These are phyloP conservation scores for Drosophila neonasuta DNA, from an alignment of 2,888 invertebrate species.

Conservation along the genomic window DNA sequence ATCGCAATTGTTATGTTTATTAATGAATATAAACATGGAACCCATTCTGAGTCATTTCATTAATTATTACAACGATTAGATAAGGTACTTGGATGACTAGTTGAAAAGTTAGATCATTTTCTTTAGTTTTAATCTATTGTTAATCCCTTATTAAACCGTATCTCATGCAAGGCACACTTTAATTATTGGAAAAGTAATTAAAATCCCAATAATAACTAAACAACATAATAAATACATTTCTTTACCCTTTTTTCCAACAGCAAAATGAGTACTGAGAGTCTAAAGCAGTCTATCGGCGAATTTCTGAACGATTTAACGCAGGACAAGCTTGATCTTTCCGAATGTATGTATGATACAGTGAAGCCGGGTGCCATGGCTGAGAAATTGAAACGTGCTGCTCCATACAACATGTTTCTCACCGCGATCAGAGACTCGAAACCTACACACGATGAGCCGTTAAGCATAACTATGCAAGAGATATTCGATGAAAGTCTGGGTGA, in stretches of 20 bases:
- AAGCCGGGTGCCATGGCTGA: constrained; percentile 18
- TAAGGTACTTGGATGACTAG: no score
- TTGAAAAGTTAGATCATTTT: no score
- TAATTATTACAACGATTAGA: no score
- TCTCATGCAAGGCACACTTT: no score
- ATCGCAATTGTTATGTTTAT: no score
- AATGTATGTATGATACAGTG: background rate
- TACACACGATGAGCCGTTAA: constrained; percentile 18
- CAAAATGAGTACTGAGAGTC: constrained; percentile 4
- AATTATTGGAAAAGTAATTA: no score
- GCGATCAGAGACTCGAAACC: constrained; percentile 1
- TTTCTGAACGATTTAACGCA: background rate
- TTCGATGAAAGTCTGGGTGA: constrained; percentile 89
- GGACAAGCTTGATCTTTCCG: background rate
- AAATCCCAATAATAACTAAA: no score
- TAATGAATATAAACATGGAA: no score
- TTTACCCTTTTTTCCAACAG: background rate
- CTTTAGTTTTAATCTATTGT: no score
- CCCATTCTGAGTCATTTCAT: no score
- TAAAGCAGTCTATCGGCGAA: background rate
- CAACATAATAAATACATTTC: background rate
- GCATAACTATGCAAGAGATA: constrained; percentile 85
- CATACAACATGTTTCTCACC: constrained; percentile 23
- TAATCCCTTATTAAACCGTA: no score
- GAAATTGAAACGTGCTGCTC: constrained; percentile 15